Base-by-base conservation (phyloP, 1,140 invertebrate species). In the Lepidotrigona ventralis region DNA sequence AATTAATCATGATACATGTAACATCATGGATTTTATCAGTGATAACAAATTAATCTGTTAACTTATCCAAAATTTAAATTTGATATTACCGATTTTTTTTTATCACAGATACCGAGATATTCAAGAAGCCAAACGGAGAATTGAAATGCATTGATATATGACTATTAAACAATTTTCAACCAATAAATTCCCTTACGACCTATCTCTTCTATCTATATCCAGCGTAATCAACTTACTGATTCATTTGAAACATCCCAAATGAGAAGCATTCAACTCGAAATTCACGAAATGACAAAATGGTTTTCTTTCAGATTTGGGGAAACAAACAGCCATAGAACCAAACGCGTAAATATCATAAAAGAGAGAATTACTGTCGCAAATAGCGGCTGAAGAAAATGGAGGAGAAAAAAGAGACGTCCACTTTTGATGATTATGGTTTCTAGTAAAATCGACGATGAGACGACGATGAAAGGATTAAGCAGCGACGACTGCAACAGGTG, bases 401-500 rank as follows among this genome's bases (percentile, higher is more conserved):
- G 17, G 17, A 17, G 17, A n/a, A 46, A 2, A 9, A 15, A 15
- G 19, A 46, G 17, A n/a, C 60, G 39, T 60, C 29, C 11, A 19
- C 0, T 78, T 70, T 46, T 79, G 29, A 33, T 69, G 33, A 12
- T 19, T 58, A 17, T 0, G 58, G 58, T 60, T 83, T 83, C 81
- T 68, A 76, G 58, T 81, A 53, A 76, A 66, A 85, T 46, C 66
- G 82, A 79, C 33, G 11, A 6, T 46, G 29, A 53, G 21, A 15
- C n/a, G 2, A 19, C n/a, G 2, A 78, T 23, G 14, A 29, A 46
- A 26, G 51, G 33, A n/a, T 88, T 84, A 88, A 81, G 86, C 86
- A 17, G 81, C 72, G 23, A 64, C 19, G 0, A 54, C 51, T 78
- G 69, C 56, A 15, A 86, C 81, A 56, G 94, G 94, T 60, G 94